phyloP scores from a whole-genome alignment of 64 coral and sea anemone species.

The Trachythela sp. region DNA sequence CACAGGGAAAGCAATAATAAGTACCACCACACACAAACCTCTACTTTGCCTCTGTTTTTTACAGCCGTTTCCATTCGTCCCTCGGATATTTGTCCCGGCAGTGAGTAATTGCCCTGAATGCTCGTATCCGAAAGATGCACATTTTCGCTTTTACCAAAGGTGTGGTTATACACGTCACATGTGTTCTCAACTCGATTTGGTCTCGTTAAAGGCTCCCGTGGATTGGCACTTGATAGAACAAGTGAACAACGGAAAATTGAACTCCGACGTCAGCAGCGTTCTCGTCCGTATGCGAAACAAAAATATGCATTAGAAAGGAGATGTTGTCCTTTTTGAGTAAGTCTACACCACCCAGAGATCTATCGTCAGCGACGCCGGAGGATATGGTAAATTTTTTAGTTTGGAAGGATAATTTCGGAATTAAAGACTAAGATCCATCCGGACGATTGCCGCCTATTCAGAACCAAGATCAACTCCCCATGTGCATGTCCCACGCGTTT shows the following conservation, averaged over 20 bases:
- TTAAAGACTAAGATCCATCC: constrained; percentile 41
- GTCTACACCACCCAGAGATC: no score
- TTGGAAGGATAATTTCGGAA: constrained; percentile 46
- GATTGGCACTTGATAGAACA: background rate
- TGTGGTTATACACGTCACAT: constrained; percentile 33
- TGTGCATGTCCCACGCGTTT: constrained; percentile 23
- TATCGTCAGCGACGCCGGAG: no score
- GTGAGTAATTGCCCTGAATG: constrained; percentile 33
- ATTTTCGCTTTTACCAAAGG: constrained; percentile 35
- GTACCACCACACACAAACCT: background rate
- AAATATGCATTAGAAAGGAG: constrained; percentile 43
- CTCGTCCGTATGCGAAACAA: constrained; percentile 39
- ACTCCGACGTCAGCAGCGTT: background rate
- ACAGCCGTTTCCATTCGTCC: constrained; percentile 17
- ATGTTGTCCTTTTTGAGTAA: constrained; percentile 1
- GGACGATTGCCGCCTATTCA: background rate
- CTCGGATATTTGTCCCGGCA: constrained; percentile 30
- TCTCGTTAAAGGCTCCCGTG: background rate
- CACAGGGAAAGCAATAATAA: background rate
- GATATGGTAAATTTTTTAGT: constrained; percentile 41
- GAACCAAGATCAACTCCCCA: background rate
- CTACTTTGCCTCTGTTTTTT: background rate
- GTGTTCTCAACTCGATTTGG: background rate
- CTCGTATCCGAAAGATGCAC: constrained; percentile 14
- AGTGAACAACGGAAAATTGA: background rate